These are phyloP conservation scores for Limanda limanda DNA, from an alignment of 2,113 vertebrate genomes.

Conservation along the genomic window DNA sequence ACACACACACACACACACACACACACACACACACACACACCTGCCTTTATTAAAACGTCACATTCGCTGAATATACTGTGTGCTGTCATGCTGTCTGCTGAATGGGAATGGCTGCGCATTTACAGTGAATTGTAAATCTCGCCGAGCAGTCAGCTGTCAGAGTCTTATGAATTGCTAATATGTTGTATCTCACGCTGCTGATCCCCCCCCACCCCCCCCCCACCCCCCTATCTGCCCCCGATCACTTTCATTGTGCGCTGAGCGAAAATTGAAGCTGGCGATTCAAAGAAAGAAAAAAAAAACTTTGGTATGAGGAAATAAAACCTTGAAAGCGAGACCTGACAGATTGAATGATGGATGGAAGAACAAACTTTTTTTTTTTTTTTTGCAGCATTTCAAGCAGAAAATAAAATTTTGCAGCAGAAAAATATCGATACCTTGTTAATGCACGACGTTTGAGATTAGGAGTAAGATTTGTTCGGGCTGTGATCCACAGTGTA, in stretches of 20 bases:
- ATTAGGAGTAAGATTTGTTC: background rate
- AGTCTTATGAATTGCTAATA: conserved; percentile 82
- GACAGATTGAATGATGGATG: conserved; percentile 1
- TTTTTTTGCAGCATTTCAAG: background rate
- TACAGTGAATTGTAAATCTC: conserved; percentile 80
- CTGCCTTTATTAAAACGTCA: conserved; percentile 80
- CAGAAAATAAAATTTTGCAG: background rate
- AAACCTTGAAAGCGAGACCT: conserved; percentile 1
- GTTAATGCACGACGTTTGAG: background rate
- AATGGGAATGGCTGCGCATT: conserved; percentile 73
- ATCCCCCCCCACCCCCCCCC: conserved; percentile 25
- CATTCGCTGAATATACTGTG: conserved; percentile 71
- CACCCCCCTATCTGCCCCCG: conserved; percentile 38
- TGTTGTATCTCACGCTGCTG: conserved; percentile 68
- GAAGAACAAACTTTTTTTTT: background rate
- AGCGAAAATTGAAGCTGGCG: conserved; percentile 43
- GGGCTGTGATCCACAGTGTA: background rate
- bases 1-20: background rate
- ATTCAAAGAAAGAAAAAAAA: conserved; percentile 20
- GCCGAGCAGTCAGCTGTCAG: conserved; percentile 75
- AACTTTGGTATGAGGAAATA: conserved; percentile 35
- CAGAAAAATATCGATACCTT: background rate
- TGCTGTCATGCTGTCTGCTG: conserved; percentile 76
- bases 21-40: conserved; percentile 35
- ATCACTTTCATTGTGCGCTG: conserved; percentile 51